These are phyloP conservation scores for Micrastur ruficollis DNA, from an alignment of 2,797 vertebrate genomes.

Conservation along the genomic window DNA sequence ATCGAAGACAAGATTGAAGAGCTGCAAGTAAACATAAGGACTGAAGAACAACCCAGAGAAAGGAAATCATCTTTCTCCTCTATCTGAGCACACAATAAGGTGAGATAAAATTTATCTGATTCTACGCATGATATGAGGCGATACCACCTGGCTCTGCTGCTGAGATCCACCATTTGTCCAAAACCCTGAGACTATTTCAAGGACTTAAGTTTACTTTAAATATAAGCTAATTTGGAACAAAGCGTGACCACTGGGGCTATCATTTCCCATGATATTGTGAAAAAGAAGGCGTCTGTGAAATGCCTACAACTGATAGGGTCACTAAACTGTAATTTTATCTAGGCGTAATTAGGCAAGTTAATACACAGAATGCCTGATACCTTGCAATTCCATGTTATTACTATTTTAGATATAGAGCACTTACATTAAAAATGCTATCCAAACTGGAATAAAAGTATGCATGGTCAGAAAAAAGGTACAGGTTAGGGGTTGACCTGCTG, in stretches of 20 bases:
- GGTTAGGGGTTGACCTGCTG: no score
- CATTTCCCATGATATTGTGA: not conserved
- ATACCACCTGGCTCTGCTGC: not conserved
- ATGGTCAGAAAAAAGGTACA: not conserved
- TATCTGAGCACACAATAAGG: not conserved
- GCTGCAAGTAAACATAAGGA: not conserved
- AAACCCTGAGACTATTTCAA: not conserved
- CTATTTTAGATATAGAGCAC: not conserved
- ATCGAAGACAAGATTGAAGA: not conserved
- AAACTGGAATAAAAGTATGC: not conserved
- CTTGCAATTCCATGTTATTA: not conserved
- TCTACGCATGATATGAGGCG: not conserved
- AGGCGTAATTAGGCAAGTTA: not conserved
- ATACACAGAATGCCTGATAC: not conserved
- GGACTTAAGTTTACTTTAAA: not conserved
- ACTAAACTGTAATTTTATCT: not conserved
- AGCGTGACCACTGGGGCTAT: accelerated
- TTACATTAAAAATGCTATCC: not conserved
- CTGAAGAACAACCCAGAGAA: not conserved
- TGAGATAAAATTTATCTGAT: not conserved
- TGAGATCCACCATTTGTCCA: not conserved
- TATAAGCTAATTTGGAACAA: not conserved
- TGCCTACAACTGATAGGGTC: not conserved
- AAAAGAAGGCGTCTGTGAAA: not conserved
- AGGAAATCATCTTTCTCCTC: not conserved